A percentile compares a stretch with the other conserved stretches of the same genome.
phyloP scores from a whole-genome alignment of 1,140 invertebrate genomes.

The Cataglyphis hispanica region DNA sequence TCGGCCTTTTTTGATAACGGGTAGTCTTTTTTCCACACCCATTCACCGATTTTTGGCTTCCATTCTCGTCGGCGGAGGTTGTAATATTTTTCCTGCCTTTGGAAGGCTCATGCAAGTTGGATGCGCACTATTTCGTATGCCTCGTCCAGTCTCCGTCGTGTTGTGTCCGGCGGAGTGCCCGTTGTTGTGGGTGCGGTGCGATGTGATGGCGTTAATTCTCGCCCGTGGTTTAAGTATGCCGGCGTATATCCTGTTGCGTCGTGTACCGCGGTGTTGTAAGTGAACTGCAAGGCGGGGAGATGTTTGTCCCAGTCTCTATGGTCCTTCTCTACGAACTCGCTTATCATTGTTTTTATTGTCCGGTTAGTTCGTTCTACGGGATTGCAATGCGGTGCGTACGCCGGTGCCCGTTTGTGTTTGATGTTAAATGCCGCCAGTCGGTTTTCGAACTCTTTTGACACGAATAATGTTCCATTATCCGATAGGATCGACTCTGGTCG shows the following conservation, averaged over 20 bases:
- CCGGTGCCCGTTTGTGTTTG: background rate
- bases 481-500: background rate
- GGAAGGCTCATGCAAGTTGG: background rate
- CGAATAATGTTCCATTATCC: background rate
- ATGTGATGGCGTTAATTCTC: background rate
- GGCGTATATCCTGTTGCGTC: background rate
- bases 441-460: background rate
- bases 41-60: background rate
- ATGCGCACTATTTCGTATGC: background rate
- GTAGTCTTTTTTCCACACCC: background rate
- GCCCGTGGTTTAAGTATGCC: background rate
- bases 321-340: background rate
- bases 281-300: background rate
- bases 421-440: no score
- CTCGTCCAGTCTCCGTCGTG: background rate
- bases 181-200: fast-evolving
- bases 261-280: background rate
- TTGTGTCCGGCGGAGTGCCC: fast-evolving
- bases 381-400: background rate
- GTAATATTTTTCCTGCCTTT: background rate
- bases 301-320: background rate
- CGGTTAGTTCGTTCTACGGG: background rate
- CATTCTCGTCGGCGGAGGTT: background rate
- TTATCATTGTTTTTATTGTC: background rate
- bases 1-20: background rate